A percentile compares a stretch with the other conserved stretches of the same genome.
phyloP scores from a whole-genome alignment of 2,888 invertebrate genomes.

The Congeria kusceri region DNA sequence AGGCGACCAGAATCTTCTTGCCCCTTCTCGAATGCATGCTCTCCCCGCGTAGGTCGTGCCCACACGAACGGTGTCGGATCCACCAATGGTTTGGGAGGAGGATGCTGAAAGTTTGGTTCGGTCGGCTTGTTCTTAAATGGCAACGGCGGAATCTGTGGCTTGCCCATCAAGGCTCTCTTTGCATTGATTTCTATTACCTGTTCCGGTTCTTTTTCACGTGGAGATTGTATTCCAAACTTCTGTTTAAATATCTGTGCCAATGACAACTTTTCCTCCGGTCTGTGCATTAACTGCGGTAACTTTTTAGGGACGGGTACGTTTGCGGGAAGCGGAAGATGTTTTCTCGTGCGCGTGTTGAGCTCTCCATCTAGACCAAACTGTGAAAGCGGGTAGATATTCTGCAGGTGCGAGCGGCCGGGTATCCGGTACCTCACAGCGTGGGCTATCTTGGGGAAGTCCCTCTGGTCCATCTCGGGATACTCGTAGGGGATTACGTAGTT shows the following conservation, averaged over 20 bases:
- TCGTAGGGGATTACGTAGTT: conserved; percentile 23
- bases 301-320: conserved; percentile 42
- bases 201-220: conserved; percentile 9
- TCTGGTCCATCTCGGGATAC: conserved; percentile 40
- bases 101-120: neutral
- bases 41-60: too few relatives aligned
- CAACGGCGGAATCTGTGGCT: neutral
- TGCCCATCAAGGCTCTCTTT: neutral
- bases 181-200: conserved; percentile 22
- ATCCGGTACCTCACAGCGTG: conserved; percentile 48
- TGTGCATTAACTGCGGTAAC: conserved; percentile 52
- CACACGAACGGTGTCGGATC: too few relatives aligned
- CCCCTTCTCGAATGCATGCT: too few relatives aligned
- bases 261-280: conserved; percentile 30
- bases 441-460: conserved; percentile 49
- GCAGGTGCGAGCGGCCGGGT: conserved; percentile 49
- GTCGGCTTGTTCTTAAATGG: neutral
- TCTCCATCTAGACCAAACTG: conserved; percentile 47
- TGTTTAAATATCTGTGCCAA: conserved; percentile 25
- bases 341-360: conserved; percentile 22
- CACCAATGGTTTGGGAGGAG: conserved; percentile 9
- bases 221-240: conserved; percentile 27
- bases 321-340: conserved; percentile 43
- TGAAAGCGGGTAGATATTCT: conserved; percentile 50
- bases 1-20: too few relatives aligned